A percentile compares a stretch with the other conserved stretches of the same genome.
Evolutionary conservation across 2,888 invertebrate genomes (phyloP).

Genomic region (Stratiomys singularior): DNA sequence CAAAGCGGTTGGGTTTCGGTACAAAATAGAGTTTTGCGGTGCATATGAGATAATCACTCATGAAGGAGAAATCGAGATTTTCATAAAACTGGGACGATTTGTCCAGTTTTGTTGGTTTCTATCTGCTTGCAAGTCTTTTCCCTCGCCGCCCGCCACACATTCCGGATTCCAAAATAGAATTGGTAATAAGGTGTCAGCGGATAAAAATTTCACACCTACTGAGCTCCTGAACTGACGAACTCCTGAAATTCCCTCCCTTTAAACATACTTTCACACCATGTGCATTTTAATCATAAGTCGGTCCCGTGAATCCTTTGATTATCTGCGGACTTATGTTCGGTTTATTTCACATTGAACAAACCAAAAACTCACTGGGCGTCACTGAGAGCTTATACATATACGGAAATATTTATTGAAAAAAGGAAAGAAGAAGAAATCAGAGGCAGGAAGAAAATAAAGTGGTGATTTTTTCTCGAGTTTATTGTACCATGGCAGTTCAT

Average conservation of each 20-base stretch:
- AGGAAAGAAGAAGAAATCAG: constrained; percentile 7
- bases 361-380: background rate
- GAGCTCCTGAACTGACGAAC: constrained; percentile 5
- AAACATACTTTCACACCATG: constrained; percentile 8
- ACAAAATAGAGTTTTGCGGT: background rate
- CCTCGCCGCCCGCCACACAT: background rate
- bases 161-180: background rate
- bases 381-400: background rate
- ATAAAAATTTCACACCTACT: constrained; percentile 44
- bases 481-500: constrained; percentile 4
- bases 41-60: background rate
- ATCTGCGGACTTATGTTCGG: too few species aligned
- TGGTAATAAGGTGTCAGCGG: constrained; percentile 1
- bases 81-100: background rate
- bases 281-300: constrained; percentile 2
- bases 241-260: background rate
- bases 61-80: background rate
- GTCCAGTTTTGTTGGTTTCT: background rate
- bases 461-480: constrained; percentile 23
- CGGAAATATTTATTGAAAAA: background rate
- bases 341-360: constrained; percentile 15
- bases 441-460: constrained; percentile 20
- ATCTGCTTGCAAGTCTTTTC: background rate
- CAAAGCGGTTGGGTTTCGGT: background rate
- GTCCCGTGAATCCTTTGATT: background rate